Evolutionary conservation across 1,140 invertebrate genomes (phyloP).

Genomic region (Leptinotarsa undecemlineata): DNA sequence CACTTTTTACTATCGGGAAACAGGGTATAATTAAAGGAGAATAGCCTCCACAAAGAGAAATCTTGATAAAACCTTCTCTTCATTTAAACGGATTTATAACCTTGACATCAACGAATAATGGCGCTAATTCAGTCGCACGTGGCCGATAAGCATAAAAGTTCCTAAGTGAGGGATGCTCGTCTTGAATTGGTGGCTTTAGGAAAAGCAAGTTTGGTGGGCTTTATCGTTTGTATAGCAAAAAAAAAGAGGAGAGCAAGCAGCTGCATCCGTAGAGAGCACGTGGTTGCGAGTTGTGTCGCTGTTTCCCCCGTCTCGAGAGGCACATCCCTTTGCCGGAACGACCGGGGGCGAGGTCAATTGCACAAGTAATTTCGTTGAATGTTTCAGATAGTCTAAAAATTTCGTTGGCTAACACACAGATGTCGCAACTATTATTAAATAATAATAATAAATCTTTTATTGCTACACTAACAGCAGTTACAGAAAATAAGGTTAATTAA

Average conservation of each 20-base stretch:
- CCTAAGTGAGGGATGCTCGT: background rate
- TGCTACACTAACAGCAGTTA: too few relatives aligned
- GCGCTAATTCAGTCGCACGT: constrained; percentile 17
- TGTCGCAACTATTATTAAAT: too few relatives aligned
- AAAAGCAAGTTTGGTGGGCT: constrained; percentile 8
- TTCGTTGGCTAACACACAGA: too few relatives aligned
- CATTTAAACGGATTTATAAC: background rate
- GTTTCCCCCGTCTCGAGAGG: constrained; percentile 5
- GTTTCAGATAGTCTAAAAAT: too few relatives aligned
- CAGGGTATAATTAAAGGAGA: too few relatives aligned
- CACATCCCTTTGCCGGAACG: background rate
- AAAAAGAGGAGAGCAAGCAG: constrained; percentile 14
- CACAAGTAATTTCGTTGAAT: background rate
- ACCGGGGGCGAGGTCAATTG: background rate
- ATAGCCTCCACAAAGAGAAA: background rate
- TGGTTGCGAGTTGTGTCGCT: constrained; percentile 1
- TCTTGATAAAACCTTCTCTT: background rate
- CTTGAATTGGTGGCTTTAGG: constrained; percentile 5
- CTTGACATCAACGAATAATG: background rate
- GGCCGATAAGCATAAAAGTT: background rate
- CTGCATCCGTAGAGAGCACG: constrained; percentile 19
- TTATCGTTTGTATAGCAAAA: constrained; percentile 3
- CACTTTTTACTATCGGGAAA: too few relatives aligned
- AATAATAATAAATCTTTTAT: too few relatives aligned
- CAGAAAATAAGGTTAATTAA: too few relatives aligned